These are phyloP conservation scores for Bovichtus diacanthus DNA, from an alignment of 2,797 vertebrate genomes.

Conservation along the genomic window DNA sequence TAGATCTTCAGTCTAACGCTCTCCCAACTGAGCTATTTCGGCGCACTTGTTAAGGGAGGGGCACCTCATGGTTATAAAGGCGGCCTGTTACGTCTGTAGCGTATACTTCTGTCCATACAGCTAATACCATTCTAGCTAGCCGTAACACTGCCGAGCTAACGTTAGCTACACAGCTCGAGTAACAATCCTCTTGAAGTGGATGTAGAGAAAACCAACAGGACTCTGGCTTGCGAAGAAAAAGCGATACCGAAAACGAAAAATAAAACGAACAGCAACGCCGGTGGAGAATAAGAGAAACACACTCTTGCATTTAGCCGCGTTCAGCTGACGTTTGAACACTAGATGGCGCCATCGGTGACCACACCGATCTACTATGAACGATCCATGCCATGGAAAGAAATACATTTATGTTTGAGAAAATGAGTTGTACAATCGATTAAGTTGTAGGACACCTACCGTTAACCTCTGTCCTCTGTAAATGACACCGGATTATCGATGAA, in stretches of 20 bases:
- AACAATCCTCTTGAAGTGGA: not conserved
- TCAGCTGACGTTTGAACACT: not conserved
- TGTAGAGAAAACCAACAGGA: not conserved
- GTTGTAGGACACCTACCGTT: too few species aligned
- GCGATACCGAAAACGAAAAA: too few species aligned
- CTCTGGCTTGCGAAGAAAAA: not conserved
- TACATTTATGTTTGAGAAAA: too few species aligned
- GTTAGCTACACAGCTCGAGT: not conserved
- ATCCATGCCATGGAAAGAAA: too few species aligned
- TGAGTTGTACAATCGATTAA: too few species aligned
- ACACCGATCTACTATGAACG: too few species aligned
- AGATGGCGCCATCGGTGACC: slow-evolving; percentile 46
- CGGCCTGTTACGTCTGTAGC: not conserved
- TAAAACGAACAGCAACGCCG: not conserved
- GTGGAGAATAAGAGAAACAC: not conserved
- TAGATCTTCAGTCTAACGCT: slow-evolving; percentile 81
- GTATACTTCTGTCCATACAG: too few species aligned
- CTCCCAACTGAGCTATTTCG: slow-evolving; percentile 83
- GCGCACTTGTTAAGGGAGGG: too few species aligned
- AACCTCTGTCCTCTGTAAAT: not conserved
- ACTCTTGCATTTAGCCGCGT: not conserved
- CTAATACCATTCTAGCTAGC: not conserved
- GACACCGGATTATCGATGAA: not conserved
- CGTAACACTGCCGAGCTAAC: not conserved
- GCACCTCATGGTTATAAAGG: too few species aligned